phyloP scores from a whole-genome alignment of 2,888 invertebrate species.

The Stenichneumon culpator region DNA sequence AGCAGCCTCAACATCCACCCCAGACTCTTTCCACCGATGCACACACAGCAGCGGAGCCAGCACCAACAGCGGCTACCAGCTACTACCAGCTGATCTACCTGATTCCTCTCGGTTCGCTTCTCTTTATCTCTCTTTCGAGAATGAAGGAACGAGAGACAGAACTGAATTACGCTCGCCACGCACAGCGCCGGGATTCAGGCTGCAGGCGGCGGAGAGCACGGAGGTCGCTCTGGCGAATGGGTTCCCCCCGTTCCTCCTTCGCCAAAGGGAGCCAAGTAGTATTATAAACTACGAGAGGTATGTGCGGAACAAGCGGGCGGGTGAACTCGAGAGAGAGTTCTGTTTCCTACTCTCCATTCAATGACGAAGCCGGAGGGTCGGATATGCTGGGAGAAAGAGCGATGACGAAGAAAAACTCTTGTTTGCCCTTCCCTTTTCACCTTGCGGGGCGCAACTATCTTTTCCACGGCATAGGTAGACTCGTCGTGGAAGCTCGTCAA shows the following conservation, averaged over 20 bases:
- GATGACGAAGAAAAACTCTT: slow-evolving; percentile 18
- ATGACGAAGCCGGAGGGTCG: slow-evolving; percentile 5
- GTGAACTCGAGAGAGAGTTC: slow-evolving; percentile 18
- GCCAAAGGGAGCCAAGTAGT: slow-evolving; percentile 36
- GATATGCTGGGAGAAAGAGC: slow-evolving; percentile 19
- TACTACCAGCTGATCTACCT: slow-evolving; percentile 76
- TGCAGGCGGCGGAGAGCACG: slow-evolving; percentile 9
- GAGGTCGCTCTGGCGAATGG: slow-evolving; percentile 9
- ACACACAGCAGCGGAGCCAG: slow-evolving; percentile 9
- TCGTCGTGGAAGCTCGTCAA: slow-evolving; percentile 8
- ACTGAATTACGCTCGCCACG: slow-evolving; percentile 33
- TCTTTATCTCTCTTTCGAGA: slow-evolving; percentile 1
- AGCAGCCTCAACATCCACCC: slow-evolving; percentile 75
- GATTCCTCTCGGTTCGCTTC: slow-evolving; percentile 59
- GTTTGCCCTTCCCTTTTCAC: slow-evolving; percentile 1
- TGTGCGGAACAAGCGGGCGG: neutral
- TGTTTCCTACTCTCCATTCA: slow-evolving; percentile 30
- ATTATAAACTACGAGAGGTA: slow-evolving; percentile 31
- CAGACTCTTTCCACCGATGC: slow-evolving; percentile 71
- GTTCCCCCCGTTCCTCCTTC: neutral
- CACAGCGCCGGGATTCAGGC: neutral
- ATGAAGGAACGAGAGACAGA: slow-evolving; percentile 17
- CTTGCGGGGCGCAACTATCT: neutral
- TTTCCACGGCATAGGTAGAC: neutral
- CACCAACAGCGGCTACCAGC: slow-evolving; percentile 35